Evolutionary conservation across 2,888 invertebrate genomes (phyloP), one percentile per base, ranked within the genome.

Genomic region (Cosmorhoe ocellata): DNA sequence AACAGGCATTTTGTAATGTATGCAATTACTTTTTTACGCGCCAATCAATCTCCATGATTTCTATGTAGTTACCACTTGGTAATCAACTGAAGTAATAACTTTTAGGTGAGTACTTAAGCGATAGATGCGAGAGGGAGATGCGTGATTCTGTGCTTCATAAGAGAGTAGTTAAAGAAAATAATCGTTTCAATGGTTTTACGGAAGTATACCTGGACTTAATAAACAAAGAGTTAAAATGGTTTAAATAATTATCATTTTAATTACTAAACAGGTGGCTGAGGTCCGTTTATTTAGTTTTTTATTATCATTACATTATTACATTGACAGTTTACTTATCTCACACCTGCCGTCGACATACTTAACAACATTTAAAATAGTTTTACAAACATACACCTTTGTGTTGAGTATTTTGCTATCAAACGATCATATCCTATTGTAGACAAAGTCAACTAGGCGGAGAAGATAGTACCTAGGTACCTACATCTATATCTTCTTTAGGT

Each of bases 21-120:
- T 65, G 68, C 71, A 76, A 78, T 79, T 75, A 74, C 61, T 74
- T 79, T 81, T 82, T 79, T 77, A 77, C 67, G 56, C 50, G 62
- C 66, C 76, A 73, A 81, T 82, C 81, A 78, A 82, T 81, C 77
- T 73, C 61, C 56, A 66, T 63, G 58, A 66, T 68, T 66, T 58
- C 47, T 41, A 48, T 66, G 67, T 67, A 63, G 12, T 1, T 68
- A 60, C 68, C 60, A 41, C 30, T 27, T 10, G 12, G 40, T 26
- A 48, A 48, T 41, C 40, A 40, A 33, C 34, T 38, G 33, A 11
- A 39, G 38, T 38, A 31, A 38, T 38, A 24, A 24, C 24, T 4
- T 24, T 24, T 4, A 24, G 24, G 24, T 24, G 6, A 4, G 18
- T 18, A 18, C n/a, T n/a, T n/a, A n/a, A n/a, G n/a, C n/a, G n/a